Percentiles rank a stretch among this genome's conserved stretches.
Conservation (phyloP, 2,113 vertebrate species). For the Odontesthes bonariensis region DNA sequence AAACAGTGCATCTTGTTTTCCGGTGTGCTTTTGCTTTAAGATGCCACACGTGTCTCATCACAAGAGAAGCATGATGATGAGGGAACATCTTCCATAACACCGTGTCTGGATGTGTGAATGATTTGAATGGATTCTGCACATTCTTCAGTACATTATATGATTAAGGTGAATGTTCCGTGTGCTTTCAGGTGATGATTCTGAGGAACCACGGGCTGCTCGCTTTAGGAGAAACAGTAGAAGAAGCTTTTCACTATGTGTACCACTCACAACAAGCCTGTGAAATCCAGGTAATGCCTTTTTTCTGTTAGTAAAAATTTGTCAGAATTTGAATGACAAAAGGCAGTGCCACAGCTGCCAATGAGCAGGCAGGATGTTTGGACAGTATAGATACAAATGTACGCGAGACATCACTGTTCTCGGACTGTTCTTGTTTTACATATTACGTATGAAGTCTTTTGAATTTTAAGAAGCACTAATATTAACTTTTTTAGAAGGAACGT, state of each 20-base stretch:
- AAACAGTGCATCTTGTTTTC: background rate
- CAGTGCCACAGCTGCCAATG: conserved; percentile 2
- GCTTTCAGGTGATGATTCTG: conserved; percentile 90
- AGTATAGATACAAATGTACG: conserved; percentile 44
- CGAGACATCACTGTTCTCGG: background rate
- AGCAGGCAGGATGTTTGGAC: conserved; percentile 30
- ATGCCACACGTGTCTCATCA: no score
- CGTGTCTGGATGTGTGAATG: background rate
- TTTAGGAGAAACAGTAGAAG: conserved; percentile 93
- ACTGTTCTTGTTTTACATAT: background rate
- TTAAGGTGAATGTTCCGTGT: background rate
- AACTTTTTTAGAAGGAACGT: no score
- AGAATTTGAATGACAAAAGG: no score
- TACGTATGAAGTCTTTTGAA: background rate
- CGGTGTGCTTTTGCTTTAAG: no score
- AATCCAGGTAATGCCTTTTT: conserved; percentile 86
- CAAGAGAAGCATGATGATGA: background rate
- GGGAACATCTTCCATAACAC: background rate
- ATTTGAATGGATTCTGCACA: background rate
- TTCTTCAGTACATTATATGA: background rate
- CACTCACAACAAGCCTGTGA: conserved; percentile 93
- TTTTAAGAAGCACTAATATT: no score
- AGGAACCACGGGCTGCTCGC: conserved; percentile 94
- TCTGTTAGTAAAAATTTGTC: background rate
- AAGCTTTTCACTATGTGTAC: conserved; percentile 95